Percentiles rank a stretch among this genome's conserved stretches.
Evolutionary conservation across 2,888 invertebrate genomes (phyloP).

Genomic region (Monoplex corrugatus): DNA sequence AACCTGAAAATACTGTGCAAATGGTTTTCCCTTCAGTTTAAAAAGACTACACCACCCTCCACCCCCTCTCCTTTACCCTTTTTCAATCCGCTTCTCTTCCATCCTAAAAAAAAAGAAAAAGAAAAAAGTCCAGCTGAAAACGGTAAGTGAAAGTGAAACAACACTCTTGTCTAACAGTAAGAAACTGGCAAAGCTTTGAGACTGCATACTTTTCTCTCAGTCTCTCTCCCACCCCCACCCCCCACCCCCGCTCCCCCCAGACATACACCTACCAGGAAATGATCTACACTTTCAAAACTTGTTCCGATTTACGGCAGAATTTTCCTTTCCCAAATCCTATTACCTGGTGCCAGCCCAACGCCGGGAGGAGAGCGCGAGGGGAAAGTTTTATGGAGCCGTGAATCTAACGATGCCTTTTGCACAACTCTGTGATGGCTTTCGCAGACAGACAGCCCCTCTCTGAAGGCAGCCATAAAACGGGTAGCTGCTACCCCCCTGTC

Average conservation of each 20-base stretch:
- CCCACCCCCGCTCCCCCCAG: background rate
- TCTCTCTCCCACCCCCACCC: background rate
- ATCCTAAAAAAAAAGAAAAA: too few species aligned
- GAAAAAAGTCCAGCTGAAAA: too few species aligned
- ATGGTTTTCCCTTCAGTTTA: too few species aligned
- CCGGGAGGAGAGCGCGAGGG: background rate
- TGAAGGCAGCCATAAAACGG: slow-evolving; percentile 11
- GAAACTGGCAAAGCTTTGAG: too few species aligned
- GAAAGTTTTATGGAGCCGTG: slow-evolving; percentile 1
- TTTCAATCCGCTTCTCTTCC: too few species aligned
- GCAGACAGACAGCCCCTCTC: background rate
- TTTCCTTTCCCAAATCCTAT: background rate
- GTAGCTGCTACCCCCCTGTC: background rate
- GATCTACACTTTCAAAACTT: slow-evolving; percentile 19
- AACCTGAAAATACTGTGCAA: too few species aligned
- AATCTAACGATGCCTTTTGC: background rate
- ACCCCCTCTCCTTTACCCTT: too few species aligned
- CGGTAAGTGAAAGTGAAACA: too few species aligned
- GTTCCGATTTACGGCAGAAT: background rate
- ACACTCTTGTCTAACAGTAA: too few species aligned
- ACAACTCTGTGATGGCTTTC: background rate
- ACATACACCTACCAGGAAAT: background rate
- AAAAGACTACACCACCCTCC: too few species aligned
- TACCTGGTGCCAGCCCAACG: too few species aligned
- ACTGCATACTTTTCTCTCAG: background rate